phyloP scores from a whole-genome alignment of 2,888 invertebrate species.

The Meghimatium bilineatum region DNA sequence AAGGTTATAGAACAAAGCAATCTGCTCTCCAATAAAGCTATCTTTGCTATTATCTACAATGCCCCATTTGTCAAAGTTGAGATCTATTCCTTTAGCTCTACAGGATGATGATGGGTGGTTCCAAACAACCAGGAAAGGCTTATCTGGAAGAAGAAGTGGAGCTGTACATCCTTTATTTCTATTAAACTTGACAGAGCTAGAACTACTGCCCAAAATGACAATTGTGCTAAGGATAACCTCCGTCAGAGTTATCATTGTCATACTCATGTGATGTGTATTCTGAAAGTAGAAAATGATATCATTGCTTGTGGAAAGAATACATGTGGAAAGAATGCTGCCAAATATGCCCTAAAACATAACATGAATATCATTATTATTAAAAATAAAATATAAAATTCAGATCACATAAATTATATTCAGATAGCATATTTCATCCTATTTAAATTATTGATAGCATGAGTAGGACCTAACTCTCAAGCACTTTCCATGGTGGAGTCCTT shows the following conservation, averaged over 20 bases:
- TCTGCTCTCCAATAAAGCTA: constrained; percentile 60
- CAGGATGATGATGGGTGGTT: constrained; percentile 62
- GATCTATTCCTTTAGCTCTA: constrained; percentile 52
- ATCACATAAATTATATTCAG: too few relatives aligned
- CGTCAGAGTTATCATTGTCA: background rate
- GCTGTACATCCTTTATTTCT: constrained; percentile 47
- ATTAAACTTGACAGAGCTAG: background rate
- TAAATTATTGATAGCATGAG: too few relatives aligned
- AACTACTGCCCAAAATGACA: background rate
- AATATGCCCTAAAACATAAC: too few relatives aligned
- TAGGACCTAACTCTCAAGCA: too few relatives aligned
- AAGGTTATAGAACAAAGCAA: constrained; percentile 61
- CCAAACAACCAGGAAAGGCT: constrained; percentile 63
- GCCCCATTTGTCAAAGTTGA: constrained; percentile 62
- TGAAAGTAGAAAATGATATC: too few relatives aligned
- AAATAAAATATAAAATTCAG: too few relatives aligned
- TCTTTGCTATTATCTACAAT: constrained; percentile 63
- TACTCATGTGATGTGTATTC: background rate
- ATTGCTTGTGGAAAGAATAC: too few relatives aligned
- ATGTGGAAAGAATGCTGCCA: too few relatives aligned
- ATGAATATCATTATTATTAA: too few relatives aligned
- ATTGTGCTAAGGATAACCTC: background rate
- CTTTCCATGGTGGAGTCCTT: too few relatives aligned
- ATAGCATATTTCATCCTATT: too few relatives aligned
- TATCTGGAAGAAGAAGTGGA: constrained; percentile 46